These are phyloP conservation scores for Kryphioiulus occultus DNA, from an alignment of 2,888 invertebrate genomes.

Conservation along the genomic window DNA sequence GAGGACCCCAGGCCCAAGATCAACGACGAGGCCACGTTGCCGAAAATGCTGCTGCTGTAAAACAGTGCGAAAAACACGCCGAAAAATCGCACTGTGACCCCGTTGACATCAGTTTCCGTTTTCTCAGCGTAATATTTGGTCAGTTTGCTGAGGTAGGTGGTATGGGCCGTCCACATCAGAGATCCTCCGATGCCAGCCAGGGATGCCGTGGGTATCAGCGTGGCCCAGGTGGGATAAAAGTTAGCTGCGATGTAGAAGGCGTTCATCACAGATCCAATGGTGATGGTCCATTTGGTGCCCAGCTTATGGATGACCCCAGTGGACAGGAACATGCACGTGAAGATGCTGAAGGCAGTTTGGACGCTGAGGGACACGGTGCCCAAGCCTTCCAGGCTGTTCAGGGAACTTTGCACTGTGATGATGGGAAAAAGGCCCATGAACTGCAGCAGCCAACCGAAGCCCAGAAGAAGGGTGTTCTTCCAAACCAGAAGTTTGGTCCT, in stretches of 20 bases:
- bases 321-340: constrained; percentile 46
- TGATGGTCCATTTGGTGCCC: constrained; percentile 54
- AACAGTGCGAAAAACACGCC: constrained; percentile 55
- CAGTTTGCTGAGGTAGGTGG: constrained; percentile 54
- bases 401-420: constrained; percentile 48
- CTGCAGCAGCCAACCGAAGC: constrained; percentile 46
- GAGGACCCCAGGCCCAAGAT: constrained; percentile 37
- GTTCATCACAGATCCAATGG: constrained; percentile 53
- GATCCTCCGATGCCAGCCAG: constrained; percentile 54
- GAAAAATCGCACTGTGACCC: constrained; percentile 54
- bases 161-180: constrained; percentile 55
- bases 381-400: constrained; percentile 48
- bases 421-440: constrained; percentile 48
- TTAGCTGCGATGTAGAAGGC: constrained; percentile 55
- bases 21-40: constrained; percentile 42
- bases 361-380: constrained; percentile 45
- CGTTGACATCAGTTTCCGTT: constrained; percentile 49
- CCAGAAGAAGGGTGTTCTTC: constrained; percentile 46
- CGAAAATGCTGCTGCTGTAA: constrained; percentile 52
- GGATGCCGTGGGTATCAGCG: constrained; percentile 49
- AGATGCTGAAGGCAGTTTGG: constrained; percentile 47
- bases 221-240: constrained; percentile 52
- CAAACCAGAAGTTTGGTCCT: constrained; percentile 30
- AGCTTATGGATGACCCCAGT: constrained; percentile 53
- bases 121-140: constrained; percentile 51